Percentiles rank a stretch among this genome's conserved stretches.
phyloP scores from a whole-genome alignment of 2,888 invertebrate species.

The Teinopalpus imperialis region DNA sequence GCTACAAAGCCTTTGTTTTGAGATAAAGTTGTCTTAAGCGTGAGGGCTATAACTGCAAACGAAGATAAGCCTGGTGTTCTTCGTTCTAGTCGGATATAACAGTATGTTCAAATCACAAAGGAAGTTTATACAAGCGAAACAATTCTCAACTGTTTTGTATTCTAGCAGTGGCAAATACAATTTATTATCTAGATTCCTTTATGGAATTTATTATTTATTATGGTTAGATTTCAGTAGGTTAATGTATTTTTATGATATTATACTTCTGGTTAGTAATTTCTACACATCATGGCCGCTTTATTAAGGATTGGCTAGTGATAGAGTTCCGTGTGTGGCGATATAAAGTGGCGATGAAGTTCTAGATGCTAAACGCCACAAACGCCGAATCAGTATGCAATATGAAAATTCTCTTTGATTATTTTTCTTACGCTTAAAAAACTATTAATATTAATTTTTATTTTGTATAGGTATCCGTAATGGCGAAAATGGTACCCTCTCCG shows the following conservation, averaged over 20 bases:
- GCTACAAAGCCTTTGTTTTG: slow-evolving; percentile 24
- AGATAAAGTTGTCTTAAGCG: slow-evolving; percentile 26
- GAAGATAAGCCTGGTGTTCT: slow-evolving; percentile 21
- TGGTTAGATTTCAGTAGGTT: too few relatives aligned
- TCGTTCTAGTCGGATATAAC: slow-evolving; percentile 20
- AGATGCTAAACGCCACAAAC: too few relatives aligned
- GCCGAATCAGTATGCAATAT: too few relatives aligned
- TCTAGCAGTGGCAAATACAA: slow-evolving; percentile 2
- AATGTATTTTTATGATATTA: too few relatives aligned
- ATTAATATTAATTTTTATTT: too few relatives aligned
- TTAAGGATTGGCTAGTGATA: too few relatives aligned
- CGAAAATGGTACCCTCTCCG: slow-evolving; percentile 95
- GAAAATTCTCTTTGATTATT: too few relatives aligned
- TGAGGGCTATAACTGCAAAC: slow-evolving; percentile 23
- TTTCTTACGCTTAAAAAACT: too few relatives aligned
- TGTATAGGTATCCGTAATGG: slow-evolving; percentile 92
- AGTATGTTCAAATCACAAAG: slow-evolving; percentile 26
- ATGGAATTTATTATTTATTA: neutral
- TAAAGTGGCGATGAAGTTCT: too few relatives aligned
- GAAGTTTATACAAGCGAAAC: slow-evolving; percentile 22
- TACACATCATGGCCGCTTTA: too few relatives aligned
- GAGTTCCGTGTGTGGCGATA: too few relatives aligned
- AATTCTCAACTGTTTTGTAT: slow-evolving; percentile 13
- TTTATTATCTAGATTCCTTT: slow-evolving; percentile 5
- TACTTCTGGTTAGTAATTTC: too few relatives aligned